A percentile compares a stretch with the other conserved stretches of the same genome.
phyloP scores from a whole-genome alignment of 2,888 invertebrate species.

The Xestia rhomboidea region DNA sequence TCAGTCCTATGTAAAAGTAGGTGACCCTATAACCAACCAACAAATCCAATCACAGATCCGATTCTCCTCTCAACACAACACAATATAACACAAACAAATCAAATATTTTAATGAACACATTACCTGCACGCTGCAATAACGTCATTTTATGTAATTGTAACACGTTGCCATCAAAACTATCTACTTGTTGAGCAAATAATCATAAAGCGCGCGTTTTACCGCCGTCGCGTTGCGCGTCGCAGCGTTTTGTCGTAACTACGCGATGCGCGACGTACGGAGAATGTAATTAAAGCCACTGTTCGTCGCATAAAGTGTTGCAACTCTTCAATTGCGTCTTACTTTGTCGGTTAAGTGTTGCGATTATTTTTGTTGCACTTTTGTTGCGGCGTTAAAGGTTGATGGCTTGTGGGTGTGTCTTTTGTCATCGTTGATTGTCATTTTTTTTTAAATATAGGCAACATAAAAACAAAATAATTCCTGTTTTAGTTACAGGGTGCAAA shows the following conservation, averaged over 20 bases:
- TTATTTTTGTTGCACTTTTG: slow-evolving; percentile 67
- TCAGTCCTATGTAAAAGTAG: background rate
- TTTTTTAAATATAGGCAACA: background rate
- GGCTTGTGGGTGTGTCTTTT: slow-evolving; percentile 18
- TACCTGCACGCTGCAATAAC: slow-evolving; percentile 61
- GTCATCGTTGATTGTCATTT: slow-evolving; percentile 9
- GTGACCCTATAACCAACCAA: background rate
- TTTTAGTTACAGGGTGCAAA: background rate
- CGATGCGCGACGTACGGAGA: slow-evolving; percentile 59
- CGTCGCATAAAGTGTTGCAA: slow-evolving; percentile 76
- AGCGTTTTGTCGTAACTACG: slow-evolving; percentile 67
- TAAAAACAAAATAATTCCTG: background rate
- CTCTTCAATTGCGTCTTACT: slow-evolving; percentile 75
- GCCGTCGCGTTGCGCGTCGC: slow-evolving; percentile 55
- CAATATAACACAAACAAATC: slow-evolving; percentile 10
- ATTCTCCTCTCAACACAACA: background rate
- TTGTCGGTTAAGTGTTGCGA: slow-evolving; percentile 73
- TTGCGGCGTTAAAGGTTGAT: slow-evolving; percentile 44
- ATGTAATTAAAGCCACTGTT: slow-evolving; percentile 69
- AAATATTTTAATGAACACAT: slow-evolving; percentile 57
- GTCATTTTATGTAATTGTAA: slow-evolving; percentile 63
- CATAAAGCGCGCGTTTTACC: slow-evolving; percentile 77
- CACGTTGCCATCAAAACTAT: slow-evolving; percentile 64
- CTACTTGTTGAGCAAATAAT: slow-evolving; percentile 85
- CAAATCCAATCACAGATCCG: background rate